Base-by-base conservation (phyloP, 2,113 vertebrate species). In the Thalassoma bifasciatum region DNA sequence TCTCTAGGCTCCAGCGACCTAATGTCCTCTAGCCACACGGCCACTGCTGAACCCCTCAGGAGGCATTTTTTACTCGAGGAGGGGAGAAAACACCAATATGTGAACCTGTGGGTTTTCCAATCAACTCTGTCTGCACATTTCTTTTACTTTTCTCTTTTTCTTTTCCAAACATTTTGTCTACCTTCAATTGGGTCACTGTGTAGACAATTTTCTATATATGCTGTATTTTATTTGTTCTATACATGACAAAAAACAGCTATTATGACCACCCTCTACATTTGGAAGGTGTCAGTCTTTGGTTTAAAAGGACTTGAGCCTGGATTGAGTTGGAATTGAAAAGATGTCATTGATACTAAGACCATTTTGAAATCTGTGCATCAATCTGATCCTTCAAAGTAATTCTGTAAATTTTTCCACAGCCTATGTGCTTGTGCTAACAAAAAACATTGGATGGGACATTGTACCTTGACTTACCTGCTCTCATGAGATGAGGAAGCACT, bases 111-210 rank as follows among this genome's bases (percentile, higher is more conserved):
- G 52, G n/a, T 40, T 7, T 42, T 22, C 40, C 12, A 54, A 50
- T 59, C 40, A 59, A 37, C 63, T 64, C 4, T 46, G n/a, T 19
- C 40, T 63, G 36, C n/a, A 46, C 26, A 26, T 66, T 16, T 66
- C 7, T 34, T 68, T 24, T 4, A 57, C 65, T 12, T 58, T 2
- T 56, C 4, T 34, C 63, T 24, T 4, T 51, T 71, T 12, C 51
- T 2, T 56, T 61, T 66, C 21, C 8, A 49, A 67, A 21, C 62
- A 12, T 21, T 46, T 67, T 21, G 19, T 19, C 13, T 42, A 13
- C 24, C 5, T 1, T 47, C 4, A 63, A 2, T 40, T 38, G 8
- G 49, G 58, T 47, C 6, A 46, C 30, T 5, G 10, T 40, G 38
- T 57, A 24, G 14, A 24, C 34, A 66, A 13, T 23, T 1, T 50